These are phyloP conservation scores for Brachypteracias leptosomus DNA, from an alignment of 2,113 vertebrate genomes.

Conservation along the genomic window DNA sequence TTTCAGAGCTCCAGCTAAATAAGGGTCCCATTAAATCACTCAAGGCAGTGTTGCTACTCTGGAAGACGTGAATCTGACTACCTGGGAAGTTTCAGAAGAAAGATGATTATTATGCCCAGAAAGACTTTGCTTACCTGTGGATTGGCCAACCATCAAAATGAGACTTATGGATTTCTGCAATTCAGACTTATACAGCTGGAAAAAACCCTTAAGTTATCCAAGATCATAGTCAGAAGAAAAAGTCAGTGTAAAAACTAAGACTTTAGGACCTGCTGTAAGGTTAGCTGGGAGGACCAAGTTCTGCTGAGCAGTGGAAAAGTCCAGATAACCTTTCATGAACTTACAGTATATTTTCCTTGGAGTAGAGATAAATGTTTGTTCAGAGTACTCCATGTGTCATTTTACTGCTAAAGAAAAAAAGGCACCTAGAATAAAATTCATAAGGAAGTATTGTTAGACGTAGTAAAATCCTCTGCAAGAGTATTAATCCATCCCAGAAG, in stretches of 20 bases:
- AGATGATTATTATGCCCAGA: not conserved
- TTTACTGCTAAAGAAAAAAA: not conserved
- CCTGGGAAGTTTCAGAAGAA: not conserved
- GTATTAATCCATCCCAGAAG: slow-evolving; percentile 61
- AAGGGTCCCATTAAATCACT: not conserved
- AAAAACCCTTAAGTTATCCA: not conserved
- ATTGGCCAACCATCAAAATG: not conserved
- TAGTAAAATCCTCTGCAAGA: slow-evolving; percentile 26
- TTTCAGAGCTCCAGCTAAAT: not conserved
- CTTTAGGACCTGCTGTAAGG: not conserved
- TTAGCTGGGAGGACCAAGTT: not conserved
- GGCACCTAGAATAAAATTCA: slow-evolving; percentile 10
- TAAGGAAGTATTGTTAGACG: slow-evolving; percentile 19
- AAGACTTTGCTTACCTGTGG: not conserved
- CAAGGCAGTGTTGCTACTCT: not conserved
- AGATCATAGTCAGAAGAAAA: not conserved
- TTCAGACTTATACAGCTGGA: not conserved
- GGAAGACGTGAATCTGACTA: not conserved
- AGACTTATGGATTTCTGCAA: not conserved
- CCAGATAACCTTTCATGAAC: not conserved
- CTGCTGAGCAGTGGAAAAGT: not conserved
- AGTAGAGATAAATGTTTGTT: slow-evolving; percentile 18
- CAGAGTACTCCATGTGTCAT: not conserved
- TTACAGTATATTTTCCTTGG: not conserved
- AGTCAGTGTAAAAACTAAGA: not conserved